Conservation (phyloP, 2,888 invertebrate species). For the Steinernema carpocapsae region DNA sequence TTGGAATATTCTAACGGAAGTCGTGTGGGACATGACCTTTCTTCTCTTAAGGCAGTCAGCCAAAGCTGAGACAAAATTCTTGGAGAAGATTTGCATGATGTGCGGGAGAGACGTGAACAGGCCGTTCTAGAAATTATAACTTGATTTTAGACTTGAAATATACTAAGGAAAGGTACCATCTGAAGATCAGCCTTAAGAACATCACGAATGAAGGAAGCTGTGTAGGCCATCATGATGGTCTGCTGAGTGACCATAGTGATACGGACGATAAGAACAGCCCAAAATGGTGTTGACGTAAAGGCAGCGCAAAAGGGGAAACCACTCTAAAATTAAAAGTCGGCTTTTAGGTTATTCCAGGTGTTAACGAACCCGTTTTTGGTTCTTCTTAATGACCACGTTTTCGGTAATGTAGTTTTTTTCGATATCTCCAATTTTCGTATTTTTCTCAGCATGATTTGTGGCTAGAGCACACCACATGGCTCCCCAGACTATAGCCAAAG, state of each 20-base stretch:
- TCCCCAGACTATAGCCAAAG: constrained; percentile 10
- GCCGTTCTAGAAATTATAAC: constrained; percentile 47
- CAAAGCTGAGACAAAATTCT: constrained; percentile 44
- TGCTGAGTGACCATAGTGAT: constrained; percentile 9
- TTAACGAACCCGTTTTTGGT: background rate
- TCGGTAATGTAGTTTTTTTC: constrained; percentile 45
- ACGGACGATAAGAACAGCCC: constrained; percentile 2
- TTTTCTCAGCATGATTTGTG: constrained; percentile 8
- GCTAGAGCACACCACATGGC: constrained; percentile 14
- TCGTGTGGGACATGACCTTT: constrained; percentile 25
- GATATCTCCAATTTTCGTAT: constrained; percentile 43
- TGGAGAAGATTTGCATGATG: constrained; percentile 49
- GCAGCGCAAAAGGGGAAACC: background rate
- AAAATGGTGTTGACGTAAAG: background rate
- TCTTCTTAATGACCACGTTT: constrained; percentile 12
- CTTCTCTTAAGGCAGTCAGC: constrained; percentile 46
- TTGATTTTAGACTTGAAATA: background rate
- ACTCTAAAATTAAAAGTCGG: background rate
- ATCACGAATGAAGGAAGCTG: constrained; percentile 22
- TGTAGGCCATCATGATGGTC: constrained; percentile 19
- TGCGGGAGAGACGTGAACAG: constrained; percentile 51
- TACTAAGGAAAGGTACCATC: background rate
- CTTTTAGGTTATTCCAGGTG: too few relatives aligned
- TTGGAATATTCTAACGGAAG: constrained; percentile 9
- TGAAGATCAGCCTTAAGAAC: constrained; percentile 9